phyloP scores from a whole-genome alignment of 1,140 invertebrate genomes.

The Heliconius nattereri region DNA sequence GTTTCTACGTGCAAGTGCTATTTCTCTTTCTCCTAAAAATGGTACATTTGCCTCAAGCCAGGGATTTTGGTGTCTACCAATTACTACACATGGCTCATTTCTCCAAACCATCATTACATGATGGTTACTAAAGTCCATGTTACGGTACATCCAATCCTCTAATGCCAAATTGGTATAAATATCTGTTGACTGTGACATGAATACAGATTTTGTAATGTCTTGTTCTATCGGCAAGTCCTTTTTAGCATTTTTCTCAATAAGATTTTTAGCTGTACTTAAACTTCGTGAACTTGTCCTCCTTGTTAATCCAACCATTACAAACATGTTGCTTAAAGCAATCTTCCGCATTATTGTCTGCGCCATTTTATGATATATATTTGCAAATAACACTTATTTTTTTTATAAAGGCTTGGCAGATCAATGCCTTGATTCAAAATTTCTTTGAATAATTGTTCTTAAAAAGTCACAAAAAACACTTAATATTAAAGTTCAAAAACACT shows the following conservation, averaged over 20 bases:
- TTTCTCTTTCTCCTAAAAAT: conserved; percentile 82
- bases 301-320: conserved; percentile 63
- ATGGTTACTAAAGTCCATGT: conserved; percentile 90
- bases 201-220: conserved; percentile 90
- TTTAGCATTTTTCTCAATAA: conserved; percentile 54
- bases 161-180: conserved; percentile 95
- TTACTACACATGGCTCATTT: conserved; percentile 96
- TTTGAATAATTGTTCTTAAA: conserved; percentile 49
- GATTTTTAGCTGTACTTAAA: conserved; percentile 53
- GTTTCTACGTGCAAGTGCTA: conserved; percentile 91
- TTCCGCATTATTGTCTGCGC: conserved; percentile 75
- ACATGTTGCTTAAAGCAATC: conserved; percentile 60
- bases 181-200: conserved; percentile 94
- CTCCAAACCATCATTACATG: conserved; percentile 94
- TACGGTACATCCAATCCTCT: conserved; percentile 96
- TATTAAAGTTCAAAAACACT: conserved; percentile 50
- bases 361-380: conserved; percentile 54
- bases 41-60: conserved; percentile 94
- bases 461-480: conserved; percentile 40
- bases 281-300: conserved; percentile 65
- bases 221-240: conserved; percentile 66
- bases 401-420: conserved; percentile 67
- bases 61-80: conserved; percentile 98
- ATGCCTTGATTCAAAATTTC: conserved; percentile 60
- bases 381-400: conserved; percentile 57